A percentile compares a stretch with the other conserved stretches of the same genome.
Evolutionary conservation across 2,797 vertebrate species (phyloP).

Genomic region (Spondyliosoma cantharus): DNA sequence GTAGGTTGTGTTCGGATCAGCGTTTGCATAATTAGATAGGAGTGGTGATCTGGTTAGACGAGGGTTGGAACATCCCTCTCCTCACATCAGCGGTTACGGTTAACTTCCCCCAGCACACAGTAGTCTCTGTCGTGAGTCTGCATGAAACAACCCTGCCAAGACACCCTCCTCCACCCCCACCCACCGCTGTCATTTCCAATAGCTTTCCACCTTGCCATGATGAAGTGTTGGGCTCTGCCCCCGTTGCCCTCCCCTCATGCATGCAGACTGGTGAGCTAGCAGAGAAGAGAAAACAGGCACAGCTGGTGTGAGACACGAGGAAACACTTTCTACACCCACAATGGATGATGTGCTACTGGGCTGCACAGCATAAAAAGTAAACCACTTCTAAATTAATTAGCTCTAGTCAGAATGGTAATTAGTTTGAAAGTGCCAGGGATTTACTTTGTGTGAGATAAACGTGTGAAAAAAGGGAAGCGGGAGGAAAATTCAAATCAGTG

Average conservation of each 20-base stretch:
- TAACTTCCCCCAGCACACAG: conserved; percentile 31
- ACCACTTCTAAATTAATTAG: conserved; percentile 73
- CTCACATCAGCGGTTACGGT: conserved; percentile 30
- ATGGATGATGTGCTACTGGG: conserved; percentile 54
- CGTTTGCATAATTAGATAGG: conserved; percentile 45
- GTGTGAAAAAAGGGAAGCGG: not conserved
- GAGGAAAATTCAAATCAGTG: conserved; percentile 31
- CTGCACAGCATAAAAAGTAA: conserved; percentile 60
- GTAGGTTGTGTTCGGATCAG: conserved; percentile 23
- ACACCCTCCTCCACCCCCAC: not conserved
- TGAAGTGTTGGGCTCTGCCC: conserved; percentile 72
- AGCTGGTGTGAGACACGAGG: conserved; percentile 71
- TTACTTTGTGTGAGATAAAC: conserved; percentile 62
- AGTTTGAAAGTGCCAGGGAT: conserved; percentile 65
- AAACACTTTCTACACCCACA: conserved; percentile 57
- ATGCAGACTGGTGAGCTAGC: conserved; percentile 63
- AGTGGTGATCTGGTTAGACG: conserved; percentile 27
- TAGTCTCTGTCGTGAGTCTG: conserved; percentile 32
- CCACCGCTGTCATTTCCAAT: conserved; percentile 57
- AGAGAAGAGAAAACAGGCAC: conserved; percentile 66
- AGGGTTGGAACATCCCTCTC: conserved; percentile 38
- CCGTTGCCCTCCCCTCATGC: conserved; percentile 80
- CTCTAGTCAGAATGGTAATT: conserved; percentile 69
- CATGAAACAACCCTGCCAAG: conserved; percentile 37
- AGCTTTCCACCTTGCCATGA: conserved; percentile 59